Evolutionary conservation across 2,797 vertebrate species (phyloP).

Genomic region (Onychomys torridus): DNA sequence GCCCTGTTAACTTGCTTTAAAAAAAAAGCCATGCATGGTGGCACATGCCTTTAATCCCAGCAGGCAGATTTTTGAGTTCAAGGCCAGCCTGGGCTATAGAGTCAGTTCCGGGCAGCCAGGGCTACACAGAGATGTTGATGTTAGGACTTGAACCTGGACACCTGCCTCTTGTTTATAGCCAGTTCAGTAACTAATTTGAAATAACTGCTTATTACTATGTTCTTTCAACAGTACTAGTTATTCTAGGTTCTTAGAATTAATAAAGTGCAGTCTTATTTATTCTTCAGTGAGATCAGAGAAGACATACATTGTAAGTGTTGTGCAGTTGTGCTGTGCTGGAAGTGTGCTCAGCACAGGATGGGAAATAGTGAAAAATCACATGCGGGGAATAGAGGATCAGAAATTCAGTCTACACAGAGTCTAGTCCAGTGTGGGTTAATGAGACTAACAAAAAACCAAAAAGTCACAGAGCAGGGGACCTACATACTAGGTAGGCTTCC

Average conservation of each 20-base stretch:
- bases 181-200: slow-evolving; percentile 34
- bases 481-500: background rate
- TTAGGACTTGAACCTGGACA: no score
- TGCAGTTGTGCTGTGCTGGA: background rate
- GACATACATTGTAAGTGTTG: background rate
- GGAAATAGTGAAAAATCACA: background rate
- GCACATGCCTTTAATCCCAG: background rate
- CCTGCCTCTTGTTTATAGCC: background rate
- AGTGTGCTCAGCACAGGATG: background rate
- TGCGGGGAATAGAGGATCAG: background rate
- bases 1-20: background rate
- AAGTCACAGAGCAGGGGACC: background rate
- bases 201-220: background rate
- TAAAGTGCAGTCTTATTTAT: background rate
- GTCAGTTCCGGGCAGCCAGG: background rate
- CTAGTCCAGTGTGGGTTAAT: background rate
- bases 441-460: background rate
- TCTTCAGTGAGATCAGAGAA: slow-evolving; percentile 1
- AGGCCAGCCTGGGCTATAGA: background rate
- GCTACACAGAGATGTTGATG: background rate
- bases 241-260: background rate
- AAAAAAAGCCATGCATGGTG: background rate
- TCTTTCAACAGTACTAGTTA: background rate
- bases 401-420: background rate
- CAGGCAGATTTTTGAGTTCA: no score